phyloP scores from a whole-genome alignment of 1,140 invertebrate genomes.

The Melanaphis sacchari region DNA sequence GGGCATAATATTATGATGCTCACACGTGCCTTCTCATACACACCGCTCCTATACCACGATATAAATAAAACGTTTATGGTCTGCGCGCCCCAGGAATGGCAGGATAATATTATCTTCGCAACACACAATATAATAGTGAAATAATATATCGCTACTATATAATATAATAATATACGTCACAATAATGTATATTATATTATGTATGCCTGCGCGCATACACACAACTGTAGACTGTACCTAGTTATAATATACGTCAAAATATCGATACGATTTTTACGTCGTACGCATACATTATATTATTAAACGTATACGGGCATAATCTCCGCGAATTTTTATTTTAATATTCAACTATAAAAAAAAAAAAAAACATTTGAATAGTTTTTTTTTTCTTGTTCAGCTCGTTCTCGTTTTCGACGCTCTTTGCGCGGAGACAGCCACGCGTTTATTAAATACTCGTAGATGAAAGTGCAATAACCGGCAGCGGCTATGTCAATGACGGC shows the following conservation, averaged over 20 bases:
- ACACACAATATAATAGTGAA: not conserved
- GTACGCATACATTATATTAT: not conserved
- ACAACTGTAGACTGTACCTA: not conserved
- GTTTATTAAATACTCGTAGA: not conserved
- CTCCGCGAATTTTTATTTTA: not conserved
- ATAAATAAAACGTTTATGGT: not conserved
- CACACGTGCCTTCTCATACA: not conserved
- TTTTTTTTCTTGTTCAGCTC: not conserved
- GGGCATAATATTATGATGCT: not conserved
- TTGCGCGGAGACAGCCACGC: not conserved
- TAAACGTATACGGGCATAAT: not conserved
- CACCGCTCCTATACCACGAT: not conserved
- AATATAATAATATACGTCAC: not conserved
- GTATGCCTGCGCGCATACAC: not conserved
- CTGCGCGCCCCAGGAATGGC: not conserved
- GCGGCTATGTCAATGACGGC: slow-evolving; percentile 10
- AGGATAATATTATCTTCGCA: not conserved
- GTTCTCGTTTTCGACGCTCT: not conserved
- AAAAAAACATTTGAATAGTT: too few species aligned
- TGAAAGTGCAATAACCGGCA: slow-evolving; percentile 35
- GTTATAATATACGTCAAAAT: not conserved
- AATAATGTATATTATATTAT: not conserved
- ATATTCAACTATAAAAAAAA: not conserved
- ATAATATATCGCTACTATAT: not conserved
- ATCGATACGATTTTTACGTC: not conserved